phyloP scores from a whole-genome alignment of 2,888 invertebrate genomes.

The Leptothorax acervorum region DNA sequence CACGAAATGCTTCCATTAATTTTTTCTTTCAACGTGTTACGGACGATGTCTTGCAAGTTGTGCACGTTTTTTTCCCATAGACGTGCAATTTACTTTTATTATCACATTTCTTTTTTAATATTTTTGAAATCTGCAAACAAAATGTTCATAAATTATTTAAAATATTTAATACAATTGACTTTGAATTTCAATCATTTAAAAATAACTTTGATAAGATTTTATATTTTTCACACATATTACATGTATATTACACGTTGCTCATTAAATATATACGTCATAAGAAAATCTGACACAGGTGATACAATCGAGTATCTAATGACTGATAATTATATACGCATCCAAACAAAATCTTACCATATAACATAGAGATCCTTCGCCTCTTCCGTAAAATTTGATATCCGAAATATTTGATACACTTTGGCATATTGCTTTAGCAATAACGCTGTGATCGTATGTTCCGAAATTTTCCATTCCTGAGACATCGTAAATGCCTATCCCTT shows the following conservation, averaged over 20 bases:
- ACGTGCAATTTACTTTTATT: neutral
- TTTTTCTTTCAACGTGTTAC: no score
- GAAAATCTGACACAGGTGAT: neutral
- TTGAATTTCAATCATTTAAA: neutral
- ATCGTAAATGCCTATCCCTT: neutral
- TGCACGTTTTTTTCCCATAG: no score
- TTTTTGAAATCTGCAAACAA: neutral
- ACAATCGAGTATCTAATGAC: slow-evolving; percentile 1
- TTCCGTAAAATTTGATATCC: neutral
- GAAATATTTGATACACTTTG: neutral
- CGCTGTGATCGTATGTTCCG: neutral
- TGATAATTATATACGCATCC: neutral
- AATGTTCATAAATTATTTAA: neutral
- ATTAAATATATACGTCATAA: neutral
- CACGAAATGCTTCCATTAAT: no score
- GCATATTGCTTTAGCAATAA: slow-evolving; percentile 8
- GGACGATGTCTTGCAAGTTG: no score
- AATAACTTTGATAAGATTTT: neutral
- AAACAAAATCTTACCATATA: slow-evolving; percentile 1
- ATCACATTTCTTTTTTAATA: slow-evolving; percentile 10
- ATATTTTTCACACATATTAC: neutral
- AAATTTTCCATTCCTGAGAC: neutral
- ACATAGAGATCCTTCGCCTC: slow-evolving; percentile 5
- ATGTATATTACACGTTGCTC: neutral
- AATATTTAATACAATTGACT: neutral